Evolutionary conservation across 1,140 invertebrate species (phyloP).

Genomic region (Idris sp.): DNA sequence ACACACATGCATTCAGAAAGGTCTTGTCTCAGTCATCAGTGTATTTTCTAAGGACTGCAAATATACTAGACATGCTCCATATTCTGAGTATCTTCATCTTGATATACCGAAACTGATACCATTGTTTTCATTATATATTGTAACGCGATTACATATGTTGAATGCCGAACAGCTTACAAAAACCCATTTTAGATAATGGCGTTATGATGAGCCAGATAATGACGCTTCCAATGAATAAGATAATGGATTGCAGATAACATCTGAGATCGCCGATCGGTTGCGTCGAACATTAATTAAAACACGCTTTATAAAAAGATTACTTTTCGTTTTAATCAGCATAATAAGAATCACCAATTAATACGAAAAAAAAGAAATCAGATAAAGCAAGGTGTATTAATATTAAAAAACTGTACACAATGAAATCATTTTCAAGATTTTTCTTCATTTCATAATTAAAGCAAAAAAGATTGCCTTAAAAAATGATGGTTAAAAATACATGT

Average conservation of each 20-base stretch:
- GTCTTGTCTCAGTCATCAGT: constrained; percentile 17
- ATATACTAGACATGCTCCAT: constrained; percentile 25
- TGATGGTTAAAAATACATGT: too few species aligned
- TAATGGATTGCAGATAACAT: constrained; percentile 42
- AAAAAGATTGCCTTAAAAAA: too few species aligned
- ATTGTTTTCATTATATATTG: constrained; percentile 53
- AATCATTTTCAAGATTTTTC: constrained; percentile 18
- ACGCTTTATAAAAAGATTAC: constrained; percentile 14
- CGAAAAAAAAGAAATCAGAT: neutral
- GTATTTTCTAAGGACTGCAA: constrained; percentile 41
- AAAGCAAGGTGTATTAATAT: constrained; percentile 1
- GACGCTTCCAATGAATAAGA: constrained; percentile 35
- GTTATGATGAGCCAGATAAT: constrained; percentile 46
- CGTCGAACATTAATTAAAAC: constrained; percentile 27
- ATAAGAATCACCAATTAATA: constrained; percentile 7
- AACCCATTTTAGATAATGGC: constrained; percentile 41
- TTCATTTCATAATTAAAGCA: constrained; percentile 20
- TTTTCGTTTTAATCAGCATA: constrained; percentile 22
- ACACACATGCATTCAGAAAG: constrained; percentile 32
- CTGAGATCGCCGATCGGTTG: constrained; percentile 19
- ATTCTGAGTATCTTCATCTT: constrained; percentile 54
- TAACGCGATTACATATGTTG: constrained; percentile 36
- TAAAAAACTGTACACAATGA: too few species aligned
- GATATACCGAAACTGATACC: constrained; percentile 48
- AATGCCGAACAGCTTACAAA: constrained; percentile 28